Conservation (phyloP, 2,113 vertebrate species). For the Hemiscyllium ocellatum region DNA sequence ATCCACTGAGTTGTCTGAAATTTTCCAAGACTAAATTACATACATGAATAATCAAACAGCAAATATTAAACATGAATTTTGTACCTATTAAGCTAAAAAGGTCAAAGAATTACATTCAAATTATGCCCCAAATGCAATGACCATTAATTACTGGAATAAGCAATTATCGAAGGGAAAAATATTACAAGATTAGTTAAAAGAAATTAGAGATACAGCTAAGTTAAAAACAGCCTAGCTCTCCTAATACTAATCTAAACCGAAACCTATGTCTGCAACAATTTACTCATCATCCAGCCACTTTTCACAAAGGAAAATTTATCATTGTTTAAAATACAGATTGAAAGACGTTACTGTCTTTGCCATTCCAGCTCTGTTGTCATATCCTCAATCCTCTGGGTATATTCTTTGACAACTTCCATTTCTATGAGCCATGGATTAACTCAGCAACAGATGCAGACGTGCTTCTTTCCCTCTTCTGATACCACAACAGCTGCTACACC, state of each 20-base stretch:
- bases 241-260: background rate
- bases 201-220: background rate
- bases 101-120: background rate
- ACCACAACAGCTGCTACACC: background rate
- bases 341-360: background rate
- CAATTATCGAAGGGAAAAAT: background rate
- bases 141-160: background rate
- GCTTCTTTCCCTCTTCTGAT: background rate
- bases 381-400: slow-evolving; percentile 4
- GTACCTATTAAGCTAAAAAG: too few relatives aligned
- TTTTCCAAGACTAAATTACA: background rate
- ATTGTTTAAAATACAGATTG: background rate
- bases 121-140: background rate
- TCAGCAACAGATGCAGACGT: slow-evolving; percentile 1
- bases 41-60: background rate
- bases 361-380: background rate
- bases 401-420: background rate
- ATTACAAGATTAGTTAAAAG: too few relatives aligned
- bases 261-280: background rate
- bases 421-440: slow-evolving; percentile 12
- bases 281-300: background rate
- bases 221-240: background rate
- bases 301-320: background rate
- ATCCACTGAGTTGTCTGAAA: background rate
- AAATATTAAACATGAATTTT: background rate